A percentile compares a stretch with the other conserved stretches of the same genome.
These are phyloP conservation scores for Spodoptera littoralis DNA, from an alignment of 2,888 invertebrate species.

Conservation along the genomic window DNA sequence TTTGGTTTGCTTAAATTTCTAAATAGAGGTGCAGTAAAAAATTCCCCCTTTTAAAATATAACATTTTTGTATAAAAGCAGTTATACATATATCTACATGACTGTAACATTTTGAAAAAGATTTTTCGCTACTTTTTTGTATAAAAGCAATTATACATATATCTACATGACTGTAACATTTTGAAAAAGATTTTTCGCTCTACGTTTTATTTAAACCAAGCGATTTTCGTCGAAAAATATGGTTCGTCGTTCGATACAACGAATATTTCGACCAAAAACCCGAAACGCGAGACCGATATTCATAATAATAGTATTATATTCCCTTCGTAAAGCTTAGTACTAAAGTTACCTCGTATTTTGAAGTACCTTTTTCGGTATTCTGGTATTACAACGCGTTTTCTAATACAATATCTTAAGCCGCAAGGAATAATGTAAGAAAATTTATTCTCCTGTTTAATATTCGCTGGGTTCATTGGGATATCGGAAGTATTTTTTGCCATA, in stretches of 20 bases:
- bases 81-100: too few relatives aligned
- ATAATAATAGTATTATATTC: conserved; percentile 36
- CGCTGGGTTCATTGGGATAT: conserved; percentile 53
- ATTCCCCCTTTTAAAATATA: too few relatives aligned
- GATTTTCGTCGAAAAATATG: conserved; percentile 20
- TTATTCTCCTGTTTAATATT: conserved; percentile 58
- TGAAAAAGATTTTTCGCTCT: conserved; percentile 3
- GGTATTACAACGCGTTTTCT: conserved; percentile 20
- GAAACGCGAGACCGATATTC: conserved; percentile 26
- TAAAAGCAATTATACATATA: too few relatives aligned
- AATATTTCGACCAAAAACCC: conserved; percentile 12
- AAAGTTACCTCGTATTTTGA: conserved; percentile 23
- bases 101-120: too few relatives aligned
- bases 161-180: too few relatives aligned
- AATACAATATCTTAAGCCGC: conserved; percentile 39
- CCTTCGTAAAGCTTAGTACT: conserved; percentile 21
- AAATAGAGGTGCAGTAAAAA: too few relatives aligned
- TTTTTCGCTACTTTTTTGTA: conserved; percentile 1
- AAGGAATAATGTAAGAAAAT: conserved; percentile 57
- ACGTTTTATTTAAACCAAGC: not conserved
- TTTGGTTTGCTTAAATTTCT: too few relatives aligned
- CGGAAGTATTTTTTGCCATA: conserved; percentile 51
- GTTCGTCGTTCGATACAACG: conserved; percentile 8
- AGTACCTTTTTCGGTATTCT: conserved; percentile 27
- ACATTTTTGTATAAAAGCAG: too few relatives aligned